Percentiles rank a stretch among this genome's conserved stretches.
Evolutionary conservation across 2,113 vertebrate genomes (phyloP).

Genomic region (Dendrocopos noguchii): DNA sequence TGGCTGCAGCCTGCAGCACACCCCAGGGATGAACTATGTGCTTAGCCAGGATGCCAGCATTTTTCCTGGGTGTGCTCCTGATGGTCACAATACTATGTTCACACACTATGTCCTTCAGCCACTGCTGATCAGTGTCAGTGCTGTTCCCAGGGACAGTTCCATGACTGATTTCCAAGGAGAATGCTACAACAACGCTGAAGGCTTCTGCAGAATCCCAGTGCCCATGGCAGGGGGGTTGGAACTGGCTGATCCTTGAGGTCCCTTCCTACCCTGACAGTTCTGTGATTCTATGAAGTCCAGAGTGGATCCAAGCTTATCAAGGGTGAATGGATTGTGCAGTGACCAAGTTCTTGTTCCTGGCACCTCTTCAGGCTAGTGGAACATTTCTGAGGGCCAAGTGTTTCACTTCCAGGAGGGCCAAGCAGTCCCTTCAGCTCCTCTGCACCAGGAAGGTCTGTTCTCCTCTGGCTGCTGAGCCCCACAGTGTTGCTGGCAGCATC

Average conservation of each 20-base stretch:
- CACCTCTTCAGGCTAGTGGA: background rate
- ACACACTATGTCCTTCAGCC: constrained; percentile 21
- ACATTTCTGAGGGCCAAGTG: background rate
- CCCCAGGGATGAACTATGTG: background rate
- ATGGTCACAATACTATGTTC: constrained; percentile 28
- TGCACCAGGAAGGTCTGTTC: background rate
- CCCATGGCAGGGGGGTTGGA: too few relatives aligned
- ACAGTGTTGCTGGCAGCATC: background rate
- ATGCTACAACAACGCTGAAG: background rate
- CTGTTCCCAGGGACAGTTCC: too few relatives aligned
- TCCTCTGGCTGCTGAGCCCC: background rate
- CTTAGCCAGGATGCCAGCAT: background rate
- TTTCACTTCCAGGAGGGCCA: rapidly evolving
- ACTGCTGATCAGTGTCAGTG: background rate
- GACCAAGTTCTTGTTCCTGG: background rate
- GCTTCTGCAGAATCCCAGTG: background rate
- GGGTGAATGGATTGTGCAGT: too few relatives aligned
- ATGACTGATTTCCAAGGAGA: background rate
- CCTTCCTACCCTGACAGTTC: too few relatives aligned
- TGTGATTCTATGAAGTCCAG: too few relatives aligned
- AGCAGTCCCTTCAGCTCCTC: background rate
- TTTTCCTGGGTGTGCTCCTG: background rate
- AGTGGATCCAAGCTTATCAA: too few relatives aligned
- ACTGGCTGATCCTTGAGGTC: too few relatives aligned
- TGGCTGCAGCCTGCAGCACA: background rate